phyloP scores from a whole-genome alignment of 2,113 vertebrate genomes.

The Tylochromis polylepis region DNA sequence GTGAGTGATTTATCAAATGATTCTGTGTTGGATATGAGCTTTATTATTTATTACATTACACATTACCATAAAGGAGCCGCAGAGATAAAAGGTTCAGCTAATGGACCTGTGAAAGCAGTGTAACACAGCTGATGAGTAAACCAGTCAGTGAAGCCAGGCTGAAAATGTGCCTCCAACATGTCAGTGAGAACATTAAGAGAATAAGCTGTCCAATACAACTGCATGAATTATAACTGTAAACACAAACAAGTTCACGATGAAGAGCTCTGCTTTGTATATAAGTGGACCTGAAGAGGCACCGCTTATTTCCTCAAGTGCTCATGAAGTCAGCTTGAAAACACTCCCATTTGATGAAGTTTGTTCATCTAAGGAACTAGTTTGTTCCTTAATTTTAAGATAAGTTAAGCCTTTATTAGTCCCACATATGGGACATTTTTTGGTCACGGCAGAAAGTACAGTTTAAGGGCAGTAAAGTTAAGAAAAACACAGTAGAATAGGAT shows the following conservation, averaged over 20 bases:
- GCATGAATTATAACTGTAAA: not conserved
- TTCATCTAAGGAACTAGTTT: too few relatives aligned
- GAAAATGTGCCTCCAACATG: not conserved
- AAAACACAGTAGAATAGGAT: too few relatives aligned
- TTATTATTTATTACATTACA: slow-evolving; percentile 6
- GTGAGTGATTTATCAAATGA: not conserved
- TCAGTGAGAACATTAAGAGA: not conserved
- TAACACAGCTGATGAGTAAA: slow-evolving; percentile 4
- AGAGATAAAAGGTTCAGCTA: slow-evolving; percentile 25
- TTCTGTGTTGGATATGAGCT: not conserved
- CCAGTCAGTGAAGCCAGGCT: not conserved
- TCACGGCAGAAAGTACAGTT: too few relatives aligned
- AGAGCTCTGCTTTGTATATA: not conserved
- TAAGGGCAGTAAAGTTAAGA: too few relatives aligned
- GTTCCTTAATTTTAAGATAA: too few relatives aligned
- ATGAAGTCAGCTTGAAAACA: not conserved
- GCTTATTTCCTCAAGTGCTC: not conserved
- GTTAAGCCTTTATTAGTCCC: too few relatives aligned
- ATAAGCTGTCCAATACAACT: not conserved
- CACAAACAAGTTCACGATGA: not conserved
- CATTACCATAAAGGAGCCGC: not conserved
- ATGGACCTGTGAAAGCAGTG: slow-evolving; percentile 10
- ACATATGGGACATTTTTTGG: too few relatives aligned
- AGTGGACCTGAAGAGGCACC: not conserved
- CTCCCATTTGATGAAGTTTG: not conserved